Base-by-base conservation (phyloP, 2,113 vertebrate genomes). In the Vireo altiloquus region DNA sequence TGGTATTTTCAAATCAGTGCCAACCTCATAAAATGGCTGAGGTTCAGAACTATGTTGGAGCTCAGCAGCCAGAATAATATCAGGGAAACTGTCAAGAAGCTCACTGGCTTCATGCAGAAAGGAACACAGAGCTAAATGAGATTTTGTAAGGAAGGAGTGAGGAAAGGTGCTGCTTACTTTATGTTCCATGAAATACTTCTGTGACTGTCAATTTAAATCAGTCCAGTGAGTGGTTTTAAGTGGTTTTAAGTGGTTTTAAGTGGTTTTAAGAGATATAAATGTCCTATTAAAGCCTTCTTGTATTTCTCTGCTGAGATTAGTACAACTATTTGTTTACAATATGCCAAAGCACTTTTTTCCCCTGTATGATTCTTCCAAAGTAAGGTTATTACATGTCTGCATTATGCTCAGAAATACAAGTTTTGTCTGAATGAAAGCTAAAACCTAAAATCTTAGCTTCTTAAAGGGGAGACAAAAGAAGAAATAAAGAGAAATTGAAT, bases 41-140 rank as follows among this genome's bases (percentile, higher is more conserved):
- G 61, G 31, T 74, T 90, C 75, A 85, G 52, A 79, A 77, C 83
- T 35, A 9, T 35, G 50, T 77, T 92, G 44, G 82, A 87, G 79
- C 64, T 89, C 60, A 94, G 70, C 74, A 96, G 40, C 35, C 72
- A 94, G 84, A 95, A 92, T 84, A 79, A 46, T 69, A 75, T 59
- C 91, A 90, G 53, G 84, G 74, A 91, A 91, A 59, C 79, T 89
- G 85, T 91, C 86, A 89, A 95, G 92, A 77, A 70, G 56, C 78
- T 96, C 92, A 59, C 88, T 65, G 87, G 82, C 69, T 94, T 86
- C 71, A 74, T 93, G 66, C 44, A 91, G 69, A 63, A 79, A 65
- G 68, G 82, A 96, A 63, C 52, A 71, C 49, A 72, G 71, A 90
- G 74, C 65, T 44, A 92, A 78, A 92, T 81, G 59, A 89, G 80